Evolutionary conservation across 2,888 invertebrate genomes (phyloP), one percentile per base, ranked within the genome.

Genomic region (Hydropsyche betteni): DNA sequence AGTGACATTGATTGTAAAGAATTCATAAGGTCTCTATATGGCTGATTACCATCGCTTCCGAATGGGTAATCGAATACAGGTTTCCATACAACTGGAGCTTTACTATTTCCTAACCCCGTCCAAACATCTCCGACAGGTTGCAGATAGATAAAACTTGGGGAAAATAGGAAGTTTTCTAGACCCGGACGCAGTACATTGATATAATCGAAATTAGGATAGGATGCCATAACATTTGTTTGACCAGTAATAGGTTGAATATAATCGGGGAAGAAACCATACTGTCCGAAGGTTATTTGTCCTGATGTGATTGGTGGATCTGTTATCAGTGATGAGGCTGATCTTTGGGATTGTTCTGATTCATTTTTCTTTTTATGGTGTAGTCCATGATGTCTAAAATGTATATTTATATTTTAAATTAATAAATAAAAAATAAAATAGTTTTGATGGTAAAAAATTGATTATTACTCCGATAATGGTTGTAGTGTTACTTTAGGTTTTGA

Each of bases 121-220:
- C 64, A 64, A 64, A 34, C 34, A 12, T 34, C 36, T 3, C 64
- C 64, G 7, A 33, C 36, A 33, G 64, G 64, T 64, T 12, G 33
- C 36, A 64, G 10, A 10, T 12, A 36, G 10, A 64, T 8, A 4
- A 36, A 36, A 64, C 34, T 64, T 8, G 64, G 64, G 0, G 64
- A 64, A 64, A 64, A 64, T 12, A 64, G 1, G 6, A 64, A 64
- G 10, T 64, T 64, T 34, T 64, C 64, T 34, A 24, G 34, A 36
- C 64, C 64, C 1, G 64, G 64, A 5, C 24, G 64, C 33, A 33
- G 34, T 33, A 24, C 34, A n/a, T 12, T 34, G 8, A 64, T 64
- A 64, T 64, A 64, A n/a, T 64, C 64, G n/a, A 64, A 64, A 36
- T 64, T 64, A 5, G 64, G 64, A 64, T 64, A 64, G 3, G 64